These are phyloP conservation scores for Poeciliopsis presidionis DNA, from an alignment of 2,797 vertebrate genomes.

Conservation along the genomic window DNA sequence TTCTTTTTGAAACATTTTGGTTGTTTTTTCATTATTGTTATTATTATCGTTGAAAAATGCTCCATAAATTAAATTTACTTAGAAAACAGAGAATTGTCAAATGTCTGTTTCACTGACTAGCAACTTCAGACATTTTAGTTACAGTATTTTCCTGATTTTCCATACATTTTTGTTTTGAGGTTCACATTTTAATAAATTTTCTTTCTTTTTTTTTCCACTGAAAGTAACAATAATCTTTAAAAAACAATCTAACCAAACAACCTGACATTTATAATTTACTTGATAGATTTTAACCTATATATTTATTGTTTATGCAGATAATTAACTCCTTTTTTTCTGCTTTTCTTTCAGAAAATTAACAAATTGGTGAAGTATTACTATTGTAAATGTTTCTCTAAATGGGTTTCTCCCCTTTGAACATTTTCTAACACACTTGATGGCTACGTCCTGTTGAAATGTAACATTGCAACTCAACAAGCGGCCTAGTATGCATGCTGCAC, in stretches of 20 bases:
- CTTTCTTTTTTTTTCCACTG: background rate
- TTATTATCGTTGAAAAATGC: background rate
- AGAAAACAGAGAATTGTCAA: background rate
- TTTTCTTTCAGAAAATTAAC: background rate
- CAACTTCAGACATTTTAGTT: background rate
- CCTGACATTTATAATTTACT: background rate
- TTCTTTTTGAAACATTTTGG: background rate
- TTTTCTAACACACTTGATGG: background rate
- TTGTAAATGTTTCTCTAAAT: background rate
- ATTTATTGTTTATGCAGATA: background rate
- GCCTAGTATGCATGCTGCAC: background rate
- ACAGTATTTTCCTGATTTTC: background rate
- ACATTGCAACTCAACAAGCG: background rate
- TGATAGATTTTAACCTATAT: background rate
- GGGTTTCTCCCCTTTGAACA: background rate
- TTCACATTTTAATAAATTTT: background rate
- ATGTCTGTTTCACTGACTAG: background rate
- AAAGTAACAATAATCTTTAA: background rate
- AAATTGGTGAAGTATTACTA: background rate
- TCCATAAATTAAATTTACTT: background rate
- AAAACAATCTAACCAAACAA: background rate
- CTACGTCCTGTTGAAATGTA: background rate
- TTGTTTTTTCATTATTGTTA: background rate
- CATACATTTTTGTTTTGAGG: background rate
- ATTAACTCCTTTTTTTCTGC: background rate